Evolutionary conservation across 2,888 invertebrate genomes (phyloP), one percentile per base, ranked within the genome.

Genomic region (Elaeidobius kamerunicus): DNA sequence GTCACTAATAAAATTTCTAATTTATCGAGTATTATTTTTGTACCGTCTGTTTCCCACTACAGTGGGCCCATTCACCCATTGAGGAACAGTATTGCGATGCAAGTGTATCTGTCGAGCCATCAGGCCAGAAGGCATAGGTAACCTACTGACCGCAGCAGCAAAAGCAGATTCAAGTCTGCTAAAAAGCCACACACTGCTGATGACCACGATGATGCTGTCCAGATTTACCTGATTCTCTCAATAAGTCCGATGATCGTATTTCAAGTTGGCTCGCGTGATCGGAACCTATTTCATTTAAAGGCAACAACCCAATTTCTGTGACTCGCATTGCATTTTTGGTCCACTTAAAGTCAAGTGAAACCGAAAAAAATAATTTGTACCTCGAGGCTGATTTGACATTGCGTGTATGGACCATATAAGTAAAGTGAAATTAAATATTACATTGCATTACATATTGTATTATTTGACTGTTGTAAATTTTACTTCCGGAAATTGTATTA

Each of bases 81-180:
- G 40, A 48, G 32, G 47, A 48, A 48, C 47, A 48, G 18, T 36
- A 44, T 30, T 46, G 41, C 20, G 35, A 44, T 34, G 34, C 52
- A 54, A 56, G 54, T 51, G 45, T 57, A 57, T 57, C 55, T 57
- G 52, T 48, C 47, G 47, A 45, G 48, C 46, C 43, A 55, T 52
- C 55, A 52, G 40, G 66, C 68, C 67, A 64, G 64, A 43, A 67
- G 68, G 68, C 68, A 67, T 68, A 68, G 67, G 67, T 68, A 68
- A 68, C 68, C 68, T 63, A 68, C 62, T 68, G 68, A 68, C 68
- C 68, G 67, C 17, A 38, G 67, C 17, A 38, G 45, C 38, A 35
- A 46, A 45, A 56, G 44, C 47, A 51, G 50, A 50, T 50, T 41
- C 49, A 36, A 16, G 48, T 48, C 53, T 43, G 43, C 39, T 52